Base-by-base conservation (phyloP, 2,113 vertebrate species). In the Triplophysa tibetana region DNA sequence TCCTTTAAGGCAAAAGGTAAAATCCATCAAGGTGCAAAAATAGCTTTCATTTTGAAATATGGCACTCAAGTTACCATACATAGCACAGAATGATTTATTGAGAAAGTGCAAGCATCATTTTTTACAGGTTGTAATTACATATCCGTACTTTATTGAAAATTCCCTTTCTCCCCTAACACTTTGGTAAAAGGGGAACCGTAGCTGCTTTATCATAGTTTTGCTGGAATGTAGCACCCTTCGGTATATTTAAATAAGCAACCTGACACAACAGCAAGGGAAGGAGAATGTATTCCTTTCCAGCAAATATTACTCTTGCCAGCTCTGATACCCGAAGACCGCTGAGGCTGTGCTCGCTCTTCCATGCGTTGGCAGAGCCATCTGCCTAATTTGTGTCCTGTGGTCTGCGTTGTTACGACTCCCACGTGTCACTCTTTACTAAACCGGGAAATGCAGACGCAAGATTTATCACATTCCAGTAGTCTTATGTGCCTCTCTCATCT, bases 211-310 rank as follows among this genome's bases (percentile, higher is more conserved):
- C 82, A 79, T 66, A 68, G 66, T 74, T 70, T 24, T 67, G 60
- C 65, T 61, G 69, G 48, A 76, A 73, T 38, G 17, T 64, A 66
- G 70, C 54, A 45, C 50, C 17, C 13, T 58, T 26, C 79, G 82
- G 70, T 82, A 72, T 70, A 86, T 80, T 33, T 83, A 74, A 83
- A 87, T 84, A 77, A 86, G 52, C 43, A 74, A 66, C 29, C 58
- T 64, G 84, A 79, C 81, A 82, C 61, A 78, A 58, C n/a, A 60
- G 61, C 67, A 54, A 33, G 33, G 48, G 23, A 78, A 79, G 38
- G n/a, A 73, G 77, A 72, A 82, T 80, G 70, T 73, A 69, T 75
- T 85, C 72, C 79, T 58, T 52, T 56, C 64, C 19, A 69, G 56
- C 66, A 64, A 43, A 78, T 78, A 72, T 82, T 82, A 78, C 70